Base-by-base conservation (phyloP, 1,140 invertebrate genomes). In the Linepithema humile region DNA sequence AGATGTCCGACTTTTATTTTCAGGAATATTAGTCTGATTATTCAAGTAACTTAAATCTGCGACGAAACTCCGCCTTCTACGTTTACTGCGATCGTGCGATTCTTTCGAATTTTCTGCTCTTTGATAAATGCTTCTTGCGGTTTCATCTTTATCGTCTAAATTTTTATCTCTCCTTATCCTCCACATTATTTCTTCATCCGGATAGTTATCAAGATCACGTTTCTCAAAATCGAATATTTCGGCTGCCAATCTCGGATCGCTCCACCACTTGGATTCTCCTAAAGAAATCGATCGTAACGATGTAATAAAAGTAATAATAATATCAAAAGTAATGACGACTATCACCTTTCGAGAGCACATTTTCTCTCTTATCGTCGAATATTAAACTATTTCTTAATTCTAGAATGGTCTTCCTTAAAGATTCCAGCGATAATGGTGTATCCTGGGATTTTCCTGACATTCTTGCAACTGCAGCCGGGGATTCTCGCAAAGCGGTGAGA, bases 351-450 rank as follows among this genome's bases (percentile, higher is more conserved):
- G 32, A 48, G 15, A 57, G 35, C 15, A 32, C 38, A 12, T 38
- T 45, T 5, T 0, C 23, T 12, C 32, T 69, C 9, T 73, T 80
- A 4, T 57, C 43, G 2, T 2, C 9, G 17, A 53, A 26, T 4
- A 48, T 83, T 1, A 91, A 43, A 45, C 55, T 91, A 20, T 85
- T 70, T 17, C 53, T 89, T 53, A 89, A 57, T 70, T 88, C 73
- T 17, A 90, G 29, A 15, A 91, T 57, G 9, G 77, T 89, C 26
- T 85, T 84, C 23, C 86, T 91, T 12, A 91, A 70, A 32, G 89
- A 85, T 7, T 88, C 88, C 20, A 91, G 35, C 10, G 88, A 80
- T 15, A 23, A 12, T 10, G 80, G 1, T 20, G 9, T 26, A 17
- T 38, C 17, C 55, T 35, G 2, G 3, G 38, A 35, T 64, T 75